Percentiles rank a stretch among this genome's conserved stretches.
Conservation (phyloP, 2,113 vertebrate genomes). For the Muntiacus muntjak region DNA sequence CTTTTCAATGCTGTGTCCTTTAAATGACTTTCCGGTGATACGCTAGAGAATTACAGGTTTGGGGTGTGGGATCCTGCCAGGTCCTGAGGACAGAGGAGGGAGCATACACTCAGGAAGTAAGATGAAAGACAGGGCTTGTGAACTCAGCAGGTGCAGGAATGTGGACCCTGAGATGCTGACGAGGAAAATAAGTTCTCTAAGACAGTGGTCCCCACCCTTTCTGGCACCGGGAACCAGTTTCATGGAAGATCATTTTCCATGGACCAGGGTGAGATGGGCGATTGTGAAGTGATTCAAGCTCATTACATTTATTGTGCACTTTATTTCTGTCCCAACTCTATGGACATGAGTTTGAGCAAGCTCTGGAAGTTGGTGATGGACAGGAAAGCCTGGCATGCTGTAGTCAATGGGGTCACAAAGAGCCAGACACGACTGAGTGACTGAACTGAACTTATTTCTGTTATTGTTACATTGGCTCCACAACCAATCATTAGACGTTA, state of each 20-base stretch:
- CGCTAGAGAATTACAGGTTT: background rate
- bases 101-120: background rate
- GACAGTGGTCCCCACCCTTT: background rate
- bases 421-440: background rate
- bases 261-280: background rate
- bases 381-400: background rate
- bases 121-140: background rate
- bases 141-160: background rate
- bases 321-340: background rate
- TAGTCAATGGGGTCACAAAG: background rate
- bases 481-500: background rate
- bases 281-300: background rate
- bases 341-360: background rate
- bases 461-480: background rate
- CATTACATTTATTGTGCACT: background rate
- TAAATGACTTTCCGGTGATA: background rate
- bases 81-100: background rate
- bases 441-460: background rate
- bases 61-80: background rate
- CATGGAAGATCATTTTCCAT: background rate
- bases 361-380: background rate
- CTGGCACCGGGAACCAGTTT: background rate
- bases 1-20: background rate
- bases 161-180: background rate
- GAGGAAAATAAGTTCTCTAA: slow-evolving; percentile 20